phyloP scores from a whole-genome alignment of 2,797 vertebrate species.

The Danio jaintianensis region DNA sequence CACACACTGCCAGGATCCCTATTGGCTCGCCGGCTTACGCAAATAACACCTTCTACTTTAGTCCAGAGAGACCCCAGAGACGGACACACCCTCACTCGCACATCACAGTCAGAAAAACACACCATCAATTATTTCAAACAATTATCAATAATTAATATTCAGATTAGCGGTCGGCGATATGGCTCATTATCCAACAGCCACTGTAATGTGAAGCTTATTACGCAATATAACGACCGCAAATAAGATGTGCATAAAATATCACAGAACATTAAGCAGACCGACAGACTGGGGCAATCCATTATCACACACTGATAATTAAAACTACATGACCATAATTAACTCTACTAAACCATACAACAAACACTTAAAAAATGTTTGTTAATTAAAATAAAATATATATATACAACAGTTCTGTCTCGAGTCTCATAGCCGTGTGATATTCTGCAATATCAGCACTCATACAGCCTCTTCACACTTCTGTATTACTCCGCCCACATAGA shows the following conservation, averaged over 20 bases:
- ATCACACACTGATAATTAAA: no score
- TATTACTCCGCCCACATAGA: no score
- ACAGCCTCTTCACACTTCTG: no score
- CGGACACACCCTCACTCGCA: conserved; percentile 21
- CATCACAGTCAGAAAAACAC: conserved; percentile 7
- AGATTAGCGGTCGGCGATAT: neutral
- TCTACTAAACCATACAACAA: no score
- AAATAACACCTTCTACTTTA: conserved; percentile 63
- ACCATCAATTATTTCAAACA: conserved; percentile 6
- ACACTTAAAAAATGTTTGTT: no score
- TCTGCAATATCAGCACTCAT: no score
- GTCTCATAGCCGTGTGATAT: no score
- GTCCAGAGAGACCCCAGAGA: conserved; percentile 46
- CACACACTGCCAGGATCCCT: conserved; percentile 39
- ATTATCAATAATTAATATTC: neutral
- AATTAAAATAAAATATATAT: no score
- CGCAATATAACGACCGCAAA: neutral
- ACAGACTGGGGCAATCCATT: no score
- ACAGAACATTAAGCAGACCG: neutral
- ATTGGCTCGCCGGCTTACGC: conserved; percentile 35
- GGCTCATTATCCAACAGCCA: neutral
- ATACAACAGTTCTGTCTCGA: no score
- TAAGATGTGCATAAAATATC: neutral
- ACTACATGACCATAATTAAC: no score
- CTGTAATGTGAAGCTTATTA: neutral